These are phyloP conservation scores for Volucella inflata DNA, from an alignment of 2,888 invertebrate genomes.

Conservation along the genomic window DNA sequence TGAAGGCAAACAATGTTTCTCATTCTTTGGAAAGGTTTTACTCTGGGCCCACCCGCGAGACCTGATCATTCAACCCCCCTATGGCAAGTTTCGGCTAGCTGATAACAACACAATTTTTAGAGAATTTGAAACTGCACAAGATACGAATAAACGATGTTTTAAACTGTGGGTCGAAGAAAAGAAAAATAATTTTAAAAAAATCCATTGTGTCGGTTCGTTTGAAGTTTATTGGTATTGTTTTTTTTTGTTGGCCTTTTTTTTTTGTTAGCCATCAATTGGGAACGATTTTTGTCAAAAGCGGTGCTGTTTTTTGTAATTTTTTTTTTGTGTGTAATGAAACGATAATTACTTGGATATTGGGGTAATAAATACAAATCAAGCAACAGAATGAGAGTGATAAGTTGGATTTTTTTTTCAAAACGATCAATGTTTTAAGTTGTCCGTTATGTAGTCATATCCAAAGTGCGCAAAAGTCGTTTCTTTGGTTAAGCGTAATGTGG, in stretches of 20 bases:
- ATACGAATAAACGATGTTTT: constrained; percentile 52
- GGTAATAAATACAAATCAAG: constrained; percentile 45
- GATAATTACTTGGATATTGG: constrained; percentile 11
- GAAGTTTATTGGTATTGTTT: constrained; percentile 61
- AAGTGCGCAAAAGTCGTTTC: too few relatives aligned
- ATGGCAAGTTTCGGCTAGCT: background rate
- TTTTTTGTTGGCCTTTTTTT: constrained; percentile 39
- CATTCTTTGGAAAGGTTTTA: constrained; percentile 24
- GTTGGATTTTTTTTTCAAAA: background rate
- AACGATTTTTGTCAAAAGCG: constrained; percentile 47
- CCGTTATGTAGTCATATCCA: too few relatives aligned
- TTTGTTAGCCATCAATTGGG: constrained; percentile 58
- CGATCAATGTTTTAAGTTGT: too few relatives aligned
- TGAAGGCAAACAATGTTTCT: constrained; percentile 41
- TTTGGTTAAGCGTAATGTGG: too few relatives aligned
- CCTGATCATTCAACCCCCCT: background rate
- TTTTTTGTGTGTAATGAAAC: background rate
- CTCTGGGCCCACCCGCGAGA: constrained; percentile 10
- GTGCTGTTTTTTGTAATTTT: background rate
- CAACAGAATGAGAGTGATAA: constrained; percentile 2
- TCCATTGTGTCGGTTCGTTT: constrained; percentile 54
- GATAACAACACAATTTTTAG: constrained; percentile 19
- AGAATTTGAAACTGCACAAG: constrained; percentile 33
- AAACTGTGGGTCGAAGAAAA: constrained; percentile 38
- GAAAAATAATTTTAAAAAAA: constrained; percentile 34